Conservation (phyloP, 1,140 invertebrate species). For the Nebria ingens region DNA sequence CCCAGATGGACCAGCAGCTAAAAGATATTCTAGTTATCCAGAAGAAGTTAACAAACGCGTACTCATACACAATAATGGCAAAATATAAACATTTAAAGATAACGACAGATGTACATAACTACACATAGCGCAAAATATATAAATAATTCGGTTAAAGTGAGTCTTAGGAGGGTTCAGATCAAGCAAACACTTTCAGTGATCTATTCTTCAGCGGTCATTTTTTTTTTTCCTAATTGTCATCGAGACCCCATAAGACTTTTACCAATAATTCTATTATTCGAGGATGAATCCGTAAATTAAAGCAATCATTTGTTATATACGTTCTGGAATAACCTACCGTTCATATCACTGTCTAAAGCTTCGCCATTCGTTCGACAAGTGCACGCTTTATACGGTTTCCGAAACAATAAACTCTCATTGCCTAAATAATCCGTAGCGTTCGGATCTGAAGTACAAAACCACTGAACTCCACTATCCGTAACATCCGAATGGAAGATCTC, state of each 20-base stretch:
- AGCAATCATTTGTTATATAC: too few species aligned
- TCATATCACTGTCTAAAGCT: too few species aligned
- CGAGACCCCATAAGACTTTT: too few species aligned
- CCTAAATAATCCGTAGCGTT: not conserved
- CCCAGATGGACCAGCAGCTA: not conserved
- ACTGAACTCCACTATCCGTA: not conserved
- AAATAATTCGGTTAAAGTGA: not conserved
- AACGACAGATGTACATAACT: not conserved
- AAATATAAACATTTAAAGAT: not conserved
- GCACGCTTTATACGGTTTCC: not conserved
- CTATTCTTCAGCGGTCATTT: too few species aligned
- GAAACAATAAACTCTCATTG: not conserved
- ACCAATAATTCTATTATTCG: too few species aligned
- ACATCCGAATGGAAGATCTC: not conserved
- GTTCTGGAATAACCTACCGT: too few species aligned
- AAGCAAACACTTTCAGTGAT: not conserved
- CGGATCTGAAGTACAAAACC: not conserved
- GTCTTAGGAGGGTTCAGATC: not conserved
- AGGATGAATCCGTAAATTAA: too few species aligned
- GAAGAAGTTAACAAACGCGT: not conserved
- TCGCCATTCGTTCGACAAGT: not conserved
- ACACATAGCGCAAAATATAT: not conserved
- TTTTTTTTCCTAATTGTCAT: too few species aligned
- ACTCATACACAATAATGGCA: not conserved
- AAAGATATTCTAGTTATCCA: too few species aligned